Base-by-base conservation (phyloP, 2,888 invertebrate genomes). In the Polia nebulosa region DNA sequence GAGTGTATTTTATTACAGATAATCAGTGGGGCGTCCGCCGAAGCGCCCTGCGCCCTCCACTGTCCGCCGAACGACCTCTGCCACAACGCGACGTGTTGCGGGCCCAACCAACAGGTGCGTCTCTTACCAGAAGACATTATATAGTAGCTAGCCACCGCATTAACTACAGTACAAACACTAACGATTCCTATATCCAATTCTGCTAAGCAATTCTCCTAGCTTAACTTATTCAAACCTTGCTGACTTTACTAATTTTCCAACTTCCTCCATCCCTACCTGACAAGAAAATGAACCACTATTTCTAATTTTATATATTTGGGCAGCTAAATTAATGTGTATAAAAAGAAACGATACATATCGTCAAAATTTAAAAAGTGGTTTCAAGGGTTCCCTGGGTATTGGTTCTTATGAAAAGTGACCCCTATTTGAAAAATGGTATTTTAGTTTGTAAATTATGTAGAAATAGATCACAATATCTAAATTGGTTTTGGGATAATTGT, bases 41-140 rank as follows among this genome's bases (percentile, higher is more conserved):
- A 95, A 81, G 96, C 96, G 90, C 97, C 92, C 94, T 99, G 99
- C 91, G 98, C 98, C 32, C 95, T 99, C 17, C 98, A 98, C 91
- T 99, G 98, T 89, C 98, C 99, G 47, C 97, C 98, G 88, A 98
- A 98, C 71, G 97, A 98, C 85, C 96, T 98, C 36, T 99, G 99
- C 90, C 97, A 97, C 84, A 97, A 98, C 87, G 98, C 98, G 45
- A 99, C 98, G 4, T 99, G 99, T 90, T 99, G 99, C 90, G 98
- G 98, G 39, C 97, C 97, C 64, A 97, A 97, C 71, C 97, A 97
- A 93, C 97, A 97, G 96, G 97, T 97, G 92, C 92, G 89, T 87
- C 74, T 79, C 75, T 81, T 81, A 66, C 72, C 74, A 64, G 65
- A 76, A 73, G 71, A 75, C 55, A 76, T 82, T 76, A 80, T 81